Percentiles rank a stretch among this genome's conserved stretches.
phyloP scores from a whole-genome alignment of 2,797 vertebrate genomes.

The Psittacula echo region DNA sequence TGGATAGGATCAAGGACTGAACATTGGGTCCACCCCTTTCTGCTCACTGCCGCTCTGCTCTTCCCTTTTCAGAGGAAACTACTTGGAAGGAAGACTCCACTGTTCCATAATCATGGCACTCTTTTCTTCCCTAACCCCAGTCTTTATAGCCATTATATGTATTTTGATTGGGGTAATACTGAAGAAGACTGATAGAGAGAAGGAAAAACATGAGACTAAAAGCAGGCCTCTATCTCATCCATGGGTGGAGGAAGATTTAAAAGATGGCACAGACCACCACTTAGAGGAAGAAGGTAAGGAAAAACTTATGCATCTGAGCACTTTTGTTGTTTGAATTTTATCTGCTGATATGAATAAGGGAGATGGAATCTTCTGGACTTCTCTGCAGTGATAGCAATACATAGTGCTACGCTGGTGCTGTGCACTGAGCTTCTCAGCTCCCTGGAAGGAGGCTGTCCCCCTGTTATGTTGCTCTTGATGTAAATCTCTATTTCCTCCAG shows the following conservation, averaged over 20 bases:
- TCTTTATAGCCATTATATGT: constrained; percentile 84
- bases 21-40: constrained; percentile 40
- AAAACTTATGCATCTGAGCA: background rate
- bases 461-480: background rate
- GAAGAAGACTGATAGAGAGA: constrained; percentile 50
- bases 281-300: constrained; percentile 80
- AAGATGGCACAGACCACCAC: constrained; percentile 80
- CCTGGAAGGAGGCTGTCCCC: background rate
- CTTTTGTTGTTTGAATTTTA: background rate
- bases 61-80: background rate
- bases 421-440: background rate
- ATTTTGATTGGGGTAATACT: constrained; percentile 82
- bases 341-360: background rate
- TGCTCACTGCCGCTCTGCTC: background rate
- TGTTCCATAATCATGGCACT: constrained; percentile 77
- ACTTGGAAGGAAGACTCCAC: background rate
- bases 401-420: background rate
- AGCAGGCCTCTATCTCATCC: constrained; percentile 60
- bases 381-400: too few relatives aligned
- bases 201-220: background rate
- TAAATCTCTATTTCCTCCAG: background rate
- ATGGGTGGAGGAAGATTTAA: constrained; percentile 89
- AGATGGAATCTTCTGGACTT: background rate
- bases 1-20: background rate
- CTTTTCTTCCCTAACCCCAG: constrained; percentile 84